Evolutionary conservation across 2,113 vertebrate species (phyloP), one percentile per base, ranked within the genome.

Genomic region (Notiomystis cincta): DNA sequence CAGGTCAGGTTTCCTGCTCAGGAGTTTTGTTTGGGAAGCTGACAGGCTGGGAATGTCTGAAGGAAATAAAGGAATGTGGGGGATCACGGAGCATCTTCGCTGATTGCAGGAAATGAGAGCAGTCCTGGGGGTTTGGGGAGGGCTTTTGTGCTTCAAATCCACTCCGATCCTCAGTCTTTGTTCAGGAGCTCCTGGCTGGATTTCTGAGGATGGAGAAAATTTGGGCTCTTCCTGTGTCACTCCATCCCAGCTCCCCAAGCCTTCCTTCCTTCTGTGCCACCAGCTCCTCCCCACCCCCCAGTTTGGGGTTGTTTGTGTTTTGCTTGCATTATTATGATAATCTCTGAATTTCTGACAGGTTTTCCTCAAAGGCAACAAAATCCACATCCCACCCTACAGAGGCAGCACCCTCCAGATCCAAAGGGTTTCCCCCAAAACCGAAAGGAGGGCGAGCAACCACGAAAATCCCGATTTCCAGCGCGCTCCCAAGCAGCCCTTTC

Each of bases 201-300:
- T 48, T 37, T 64, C 21, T 60, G 69, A 25, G 6, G 22, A 3
- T 76, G 38, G 21, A 54, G 51, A 50, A 76, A 22, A 6, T 10
- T 9, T 40, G 15, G 65, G 42, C 12, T 53, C 6, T 8, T 16
- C 45, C 60, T 1, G 0, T 13, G 12, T 35, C 56, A 17, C 12
- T n/a, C 45, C 13, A 19, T 1, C 22, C 15, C 38, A 56, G 24
- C 18, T n/a, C n/a, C 33, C 61, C 33, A 51, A 51, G 45, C 23
- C 28, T 42, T 47, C 23, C 28, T 42, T 47, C 44, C 3, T 2
- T 15, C 31, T 25, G 24, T 18, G 2, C 11, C 50, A 19, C 7
- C 82, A 51, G 6, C 64, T 30, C 58, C 80, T 51, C 61, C 71
- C 31, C 61, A 15, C 2, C 83, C 64, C 51, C 5, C 47, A 13